Evolutionary conservation across 2,888 invertebrate species (phyloP).

Genomic region (Ophonus ardosiacus): DNA sequence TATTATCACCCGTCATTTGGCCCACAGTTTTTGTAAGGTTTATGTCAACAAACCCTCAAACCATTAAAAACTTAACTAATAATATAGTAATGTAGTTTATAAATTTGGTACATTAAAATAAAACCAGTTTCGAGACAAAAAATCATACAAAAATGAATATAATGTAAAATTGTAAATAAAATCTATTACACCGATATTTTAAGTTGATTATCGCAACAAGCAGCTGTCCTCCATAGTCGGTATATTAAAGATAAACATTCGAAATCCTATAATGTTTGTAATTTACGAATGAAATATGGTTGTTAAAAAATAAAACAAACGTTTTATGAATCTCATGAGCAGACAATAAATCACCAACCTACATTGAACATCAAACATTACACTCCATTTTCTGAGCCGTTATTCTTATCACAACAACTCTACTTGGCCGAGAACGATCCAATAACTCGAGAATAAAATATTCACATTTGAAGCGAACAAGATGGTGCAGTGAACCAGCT

Average conservation of each 20-base stretch:
- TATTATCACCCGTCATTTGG: too few relatives aligned
- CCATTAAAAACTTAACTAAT: too few relatives aligned
- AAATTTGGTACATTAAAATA: too few relatives aligned
- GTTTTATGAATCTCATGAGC: conserved; percentile 17
- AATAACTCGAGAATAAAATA: conserved; percentile 52
- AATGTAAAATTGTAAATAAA: too few relatives aligned
- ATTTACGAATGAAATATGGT: neutral
- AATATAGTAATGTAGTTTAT: too few relatives aligned
- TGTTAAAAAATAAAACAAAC: conserved; percentile 14
- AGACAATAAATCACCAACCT: conserved; percentile 33
- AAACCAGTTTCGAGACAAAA: too few relatives aligned
- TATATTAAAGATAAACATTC: neutral
- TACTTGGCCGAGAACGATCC: conserved; percentile 43
- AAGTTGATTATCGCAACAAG: neutral
- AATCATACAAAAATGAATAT: too few relatives aligned
- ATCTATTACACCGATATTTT: too few relatives aligned
- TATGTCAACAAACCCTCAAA: too few relatives aligned
- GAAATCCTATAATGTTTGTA: neutral
- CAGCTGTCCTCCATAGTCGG: neutral
- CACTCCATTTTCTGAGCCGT: conserved; percentile 30
- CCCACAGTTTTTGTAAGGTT: too few relatives aligned
- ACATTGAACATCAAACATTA: conserved; percentile 47
- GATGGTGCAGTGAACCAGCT: neutral
- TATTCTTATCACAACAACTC: conserved; percentile 47
- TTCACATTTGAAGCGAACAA: conserved; percentile 42